phyloP scores from a whole-genome alignment of 2,113 vertebrate genomes.

The Emydocephalus ijimae region DNA sequence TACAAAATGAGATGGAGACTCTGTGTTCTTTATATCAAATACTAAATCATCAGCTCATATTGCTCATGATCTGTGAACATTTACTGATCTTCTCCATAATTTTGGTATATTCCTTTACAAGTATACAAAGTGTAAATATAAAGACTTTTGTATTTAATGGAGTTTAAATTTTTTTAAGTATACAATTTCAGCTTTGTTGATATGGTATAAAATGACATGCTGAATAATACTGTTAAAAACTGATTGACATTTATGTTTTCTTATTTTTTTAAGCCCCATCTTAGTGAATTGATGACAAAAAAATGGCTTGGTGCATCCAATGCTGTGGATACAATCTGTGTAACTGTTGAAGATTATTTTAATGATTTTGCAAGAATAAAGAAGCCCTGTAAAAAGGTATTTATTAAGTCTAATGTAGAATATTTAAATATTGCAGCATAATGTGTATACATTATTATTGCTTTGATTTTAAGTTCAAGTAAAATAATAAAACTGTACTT shows the following conservation, averaged over 20 bases:
- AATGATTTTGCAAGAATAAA: conserved; percentile 97
- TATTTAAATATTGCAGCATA: background rate
- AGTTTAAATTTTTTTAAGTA: background rate
- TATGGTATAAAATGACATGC: background rate
- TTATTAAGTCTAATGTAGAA: background rate
- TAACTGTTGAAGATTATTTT: conserved; percentile 97
- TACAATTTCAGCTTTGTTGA: background rate
- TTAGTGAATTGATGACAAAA: conserved; percentile 88
- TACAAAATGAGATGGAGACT: background rate
- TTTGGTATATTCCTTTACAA: background rate
- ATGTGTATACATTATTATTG: background rate
- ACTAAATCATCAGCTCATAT: background rate
- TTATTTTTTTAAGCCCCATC: conserved; percentile 78
- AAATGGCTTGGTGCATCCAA: conserved; percentile 92
- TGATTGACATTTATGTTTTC: conserved; percentile 31
- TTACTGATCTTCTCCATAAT: background rate
- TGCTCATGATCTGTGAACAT: background rate
- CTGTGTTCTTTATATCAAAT: background rate
- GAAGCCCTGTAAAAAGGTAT: conserved; percentile 91
- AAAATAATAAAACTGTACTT: background rate
- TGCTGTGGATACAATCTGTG: conserved; percentile 94
- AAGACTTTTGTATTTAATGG: background rate
- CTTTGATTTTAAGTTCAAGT: background rate
- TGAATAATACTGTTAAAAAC: background rate
- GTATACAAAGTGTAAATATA: background rate